Conservation (phyloP, 1,140 invertebrate species). For the Drosophila repletoides region DNA sequence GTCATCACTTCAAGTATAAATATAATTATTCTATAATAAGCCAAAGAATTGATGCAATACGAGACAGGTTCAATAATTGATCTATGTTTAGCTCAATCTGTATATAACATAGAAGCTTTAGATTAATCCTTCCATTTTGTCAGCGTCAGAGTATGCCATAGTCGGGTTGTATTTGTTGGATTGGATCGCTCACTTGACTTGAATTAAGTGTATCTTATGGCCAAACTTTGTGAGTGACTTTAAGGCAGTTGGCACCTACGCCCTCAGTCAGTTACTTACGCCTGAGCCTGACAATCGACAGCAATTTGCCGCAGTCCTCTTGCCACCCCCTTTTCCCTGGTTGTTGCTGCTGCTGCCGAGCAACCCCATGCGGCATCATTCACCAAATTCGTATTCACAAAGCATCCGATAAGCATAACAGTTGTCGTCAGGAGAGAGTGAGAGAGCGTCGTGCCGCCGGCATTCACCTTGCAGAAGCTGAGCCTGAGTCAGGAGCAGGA, state of each 20-base stretch:
- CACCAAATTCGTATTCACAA: conserved; percentile 73
- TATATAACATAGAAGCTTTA: too few species aligned
- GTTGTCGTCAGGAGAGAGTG: conserved; percentile 63
- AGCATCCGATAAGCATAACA: conserved; percentile 79
- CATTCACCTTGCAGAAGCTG: conserved; percentile 38
- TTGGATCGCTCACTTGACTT: neutral
- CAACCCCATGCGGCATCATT: conserved; percentile 17
- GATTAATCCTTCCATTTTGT: neutral
- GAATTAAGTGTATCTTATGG: conserved; percentile 36
- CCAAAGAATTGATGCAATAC: neutral
- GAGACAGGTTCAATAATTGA: too few species aligned
- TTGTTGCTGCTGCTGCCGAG: neutral
- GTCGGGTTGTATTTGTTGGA: neutral
- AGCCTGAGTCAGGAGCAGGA: conserved; percentile 3
- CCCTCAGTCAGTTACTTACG: conserved; percentile 56
- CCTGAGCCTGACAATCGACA: conserved; percentile 62
- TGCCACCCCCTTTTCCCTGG: neutral
- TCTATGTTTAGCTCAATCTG: too few species aligned
- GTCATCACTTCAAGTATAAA: too few species aligned
- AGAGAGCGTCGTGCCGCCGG: conserved; percentile 61
- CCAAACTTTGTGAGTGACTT: conserved; percentile 57
- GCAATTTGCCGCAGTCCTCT: conserved; percentile 58
- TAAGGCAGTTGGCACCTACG: conserved; percentile 68
- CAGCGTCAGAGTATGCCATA: neutral
- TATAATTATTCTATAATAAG: too few species aligned